phyloP scores from a whole-genome alignment of 2,888 invertebrate species.

The Invenusta paracnida region DNA sequence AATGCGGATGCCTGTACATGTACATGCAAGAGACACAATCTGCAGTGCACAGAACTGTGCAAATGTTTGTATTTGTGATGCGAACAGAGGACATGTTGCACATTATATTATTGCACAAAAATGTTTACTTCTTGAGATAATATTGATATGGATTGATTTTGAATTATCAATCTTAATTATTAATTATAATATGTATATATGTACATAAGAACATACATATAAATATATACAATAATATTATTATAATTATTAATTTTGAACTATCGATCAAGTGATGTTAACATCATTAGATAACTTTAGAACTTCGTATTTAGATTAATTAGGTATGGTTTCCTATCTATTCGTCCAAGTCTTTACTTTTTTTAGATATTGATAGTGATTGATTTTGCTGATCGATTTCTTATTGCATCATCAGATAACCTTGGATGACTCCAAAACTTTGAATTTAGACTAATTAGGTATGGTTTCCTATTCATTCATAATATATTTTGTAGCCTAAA shows the following conservation, averaged over 20 bases:
- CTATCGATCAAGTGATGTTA: not conserved
- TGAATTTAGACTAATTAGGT: too few species aligned
- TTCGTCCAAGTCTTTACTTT: too few species aligned
- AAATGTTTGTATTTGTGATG: not conserved
- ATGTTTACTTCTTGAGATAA: not conserved
- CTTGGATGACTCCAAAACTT: not conserved
- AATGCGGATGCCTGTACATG: conserved; percentile 37
- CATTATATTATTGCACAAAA: not conserved
- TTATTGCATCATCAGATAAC: too few species aligned
- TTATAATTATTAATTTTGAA: not conserved
- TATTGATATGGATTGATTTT: too few species aligned
- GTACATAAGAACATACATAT: not conserved
- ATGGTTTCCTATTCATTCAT: too few species aligned
- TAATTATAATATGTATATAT: not conserved
- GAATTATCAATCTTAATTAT: not conserved
- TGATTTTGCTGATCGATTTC: too few species aligned
- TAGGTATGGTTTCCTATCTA: not conserved
- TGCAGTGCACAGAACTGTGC: not conserved
- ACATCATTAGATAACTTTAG: not conserved
- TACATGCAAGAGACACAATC: not conserved
- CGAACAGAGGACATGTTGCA: not conserved
- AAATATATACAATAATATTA: not conserved
- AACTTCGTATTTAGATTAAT: not conserved
- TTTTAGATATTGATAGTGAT: too few species aligned
- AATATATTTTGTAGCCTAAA: too few species aligned